These are phyloP conservation scores for Morone saxatilis DNA, from an alignment of 2,113 vertebrate species.

Conservation along the genomic window DNA sequence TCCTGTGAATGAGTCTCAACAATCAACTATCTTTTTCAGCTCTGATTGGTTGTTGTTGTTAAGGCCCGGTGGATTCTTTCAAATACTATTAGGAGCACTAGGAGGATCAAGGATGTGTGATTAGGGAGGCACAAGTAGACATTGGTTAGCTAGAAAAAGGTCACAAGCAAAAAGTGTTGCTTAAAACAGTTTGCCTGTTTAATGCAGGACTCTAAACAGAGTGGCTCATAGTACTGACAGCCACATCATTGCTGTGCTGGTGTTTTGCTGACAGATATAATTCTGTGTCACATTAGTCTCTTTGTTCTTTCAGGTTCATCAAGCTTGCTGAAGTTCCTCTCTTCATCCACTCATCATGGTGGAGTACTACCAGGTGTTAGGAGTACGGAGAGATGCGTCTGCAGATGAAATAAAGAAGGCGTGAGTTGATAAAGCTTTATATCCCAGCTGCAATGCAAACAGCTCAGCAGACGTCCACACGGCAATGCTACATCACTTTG, in stretches of 20 bases:
- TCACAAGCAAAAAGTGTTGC: background rate
- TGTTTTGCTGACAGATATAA: background rate
- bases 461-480: background rate
- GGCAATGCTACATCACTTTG: background rate
- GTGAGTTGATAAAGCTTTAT: constrained; percentile 83
- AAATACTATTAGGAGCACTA: too few species aligned
- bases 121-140: background rate
- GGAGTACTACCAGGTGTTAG: constrained; percentile 96
- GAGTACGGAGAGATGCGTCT: constrained; percentile 90
- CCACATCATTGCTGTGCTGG: too few species aligned
- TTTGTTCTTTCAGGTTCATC: constrained; percentile 49
- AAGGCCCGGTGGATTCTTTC: too few species aligned
- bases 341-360: constrained; percentile 88
- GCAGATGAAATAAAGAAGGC: constrained; percentile 97
- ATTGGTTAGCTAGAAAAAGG: background rate
- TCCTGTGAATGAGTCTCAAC: too few species aligned
- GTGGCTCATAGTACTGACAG: background rate
- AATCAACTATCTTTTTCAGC: too few species aligned
- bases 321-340: constrained; percentile 15
- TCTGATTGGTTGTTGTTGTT: too few species aligned
- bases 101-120: background rate
- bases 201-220: background rate
- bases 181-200: background rate
- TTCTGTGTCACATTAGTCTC: rapidly evolving
- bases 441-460: background rate